These are phyloP conservation scores for Myotis vivesi DNA, from an alignment of 2,797 vertebrate genomes.

Conservation along the genomic window DNA sequence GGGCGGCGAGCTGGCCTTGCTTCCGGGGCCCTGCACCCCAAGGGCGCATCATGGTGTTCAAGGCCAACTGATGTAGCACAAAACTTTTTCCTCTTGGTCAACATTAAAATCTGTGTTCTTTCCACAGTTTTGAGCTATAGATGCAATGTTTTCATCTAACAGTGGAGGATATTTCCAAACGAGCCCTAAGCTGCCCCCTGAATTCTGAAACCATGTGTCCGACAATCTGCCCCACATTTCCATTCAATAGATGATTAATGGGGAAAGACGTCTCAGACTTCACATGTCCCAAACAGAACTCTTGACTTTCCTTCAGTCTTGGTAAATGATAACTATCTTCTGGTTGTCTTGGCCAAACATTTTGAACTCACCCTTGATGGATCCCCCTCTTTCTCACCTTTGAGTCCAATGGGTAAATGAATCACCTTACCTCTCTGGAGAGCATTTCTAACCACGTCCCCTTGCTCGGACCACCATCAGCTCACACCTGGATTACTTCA, in stretches of 20 bases:
- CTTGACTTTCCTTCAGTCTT: neutral
- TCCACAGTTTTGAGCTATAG: neutral
- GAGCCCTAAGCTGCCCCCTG: neutral
- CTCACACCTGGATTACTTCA: neutral
- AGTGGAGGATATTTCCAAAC: neutral
- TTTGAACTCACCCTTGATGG: neutral
- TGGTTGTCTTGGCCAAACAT: neutral
- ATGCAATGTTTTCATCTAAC: neutral
- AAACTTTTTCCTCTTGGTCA: neutral
- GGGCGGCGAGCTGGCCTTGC: neutral
- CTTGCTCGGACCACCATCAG: too few species aligned
- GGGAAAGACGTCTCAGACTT: neutral
- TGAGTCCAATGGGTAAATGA: neutral
- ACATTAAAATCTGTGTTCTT: neutral
- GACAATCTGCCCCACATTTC: neutral
- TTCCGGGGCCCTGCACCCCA: neutral
- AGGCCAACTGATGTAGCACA: neutral
- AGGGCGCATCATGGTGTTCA: neutral
- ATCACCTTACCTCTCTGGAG: neutral
- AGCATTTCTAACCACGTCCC: neutral
- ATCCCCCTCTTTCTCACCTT: neutral
- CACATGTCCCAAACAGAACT: neutral
- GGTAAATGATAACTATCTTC: neutral
- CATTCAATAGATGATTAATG: neutral
- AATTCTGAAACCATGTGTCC: neutral